Evolutionary conservation across 2,888 invertebrate genomes (phyloP).

Genomic region (Tiliacea citrago): DNA sequence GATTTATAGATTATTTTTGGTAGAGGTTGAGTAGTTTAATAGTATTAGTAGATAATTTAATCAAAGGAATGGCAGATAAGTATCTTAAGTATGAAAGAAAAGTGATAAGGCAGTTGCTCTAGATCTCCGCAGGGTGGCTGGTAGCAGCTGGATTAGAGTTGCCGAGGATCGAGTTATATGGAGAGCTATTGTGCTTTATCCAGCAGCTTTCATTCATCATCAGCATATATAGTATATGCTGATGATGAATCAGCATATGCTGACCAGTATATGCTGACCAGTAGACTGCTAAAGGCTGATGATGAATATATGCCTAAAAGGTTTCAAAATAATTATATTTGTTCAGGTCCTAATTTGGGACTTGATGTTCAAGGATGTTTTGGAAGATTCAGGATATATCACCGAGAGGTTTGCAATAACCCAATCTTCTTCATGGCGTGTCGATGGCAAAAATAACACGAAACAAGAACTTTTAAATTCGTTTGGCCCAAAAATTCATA

Average conservation of each 20-base stretch:
- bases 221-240: no score
- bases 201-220: no score
- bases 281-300: no score
- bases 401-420: background rate
- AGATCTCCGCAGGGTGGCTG: background rate
- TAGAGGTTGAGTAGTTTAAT: no score
- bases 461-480: no score
- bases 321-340: background rate
- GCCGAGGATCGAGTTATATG: background rate
- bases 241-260: no score
- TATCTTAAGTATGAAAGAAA: background rate
- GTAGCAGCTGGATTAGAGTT: background rate
- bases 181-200: background rate
- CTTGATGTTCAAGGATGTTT: background rate
- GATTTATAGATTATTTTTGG: no score
- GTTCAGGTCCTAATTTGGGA: background rate
- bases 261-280: no score
- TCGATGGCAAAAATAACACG: no score
- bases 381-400: background rate
- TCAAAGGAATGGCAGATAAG: background rate
- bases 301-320: background rate
- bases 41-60: no score
- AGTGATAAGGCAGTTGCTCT: background rate
- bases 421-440: no score
- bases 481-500: background rate